Base-by-base conservation (phyloP, 30 jellyfish, hydroid and myxozoan species). In the Hydractinia symbiolongicarpus region DNA sequence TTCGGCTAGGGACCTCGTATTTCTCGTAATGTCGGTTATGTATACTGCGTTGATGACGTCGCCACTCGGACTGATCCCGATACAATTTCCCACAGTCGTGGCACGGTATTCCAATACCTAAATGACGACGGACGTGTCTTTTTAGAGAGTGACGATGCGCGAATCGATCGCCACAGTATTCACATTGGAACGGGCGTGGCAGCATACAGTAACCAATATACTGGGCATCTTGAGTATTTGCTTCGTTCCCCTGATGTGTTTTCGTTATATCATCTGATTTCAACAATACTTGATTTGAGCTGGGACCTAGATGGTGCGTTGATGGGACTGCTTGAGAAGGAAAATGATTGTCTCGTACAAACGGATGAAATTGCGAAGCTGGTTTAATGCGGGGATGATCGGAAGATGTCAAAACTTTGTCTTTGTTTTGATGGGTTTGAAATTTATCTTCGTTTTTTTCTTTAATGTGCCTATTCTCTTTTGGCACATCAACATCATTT, bases 101-200 rank as follows among this genome's bases (percentile, higher is more conserved):
- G 53, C 87, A 79, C 6, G 87, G 87, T 14, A 79, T 79, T 8
- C 87, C 87, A 52, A 79, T 79, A 14, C 87, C 87, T 3, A 79
- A 67, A 79, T 79, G 87, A 30, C 87, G 66, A 5, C 87, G 80
- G 17, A 79, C 81, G 67, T 79, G 82, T 5, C 87, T 83, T 79
- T 79, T 79, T 20, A 79, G 53, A 8, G 87, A 79, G 79, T 79
- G 87, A 21, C 87, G 85, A 79, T 79, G 87, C 19, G 87, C 87
- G 53, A 79, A 79, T 8, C 87, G 72, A 66, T 79, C 87, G 53
- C 87, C 87, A 67, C 87, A 79, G 67, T 79, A 79, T 60, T 79
- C 87, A 61, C 87, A 79, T 60, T 79, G 87, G 67, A 79, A 79
- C 49, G 87, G 87, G n/a, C 87, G 87, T 14, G 87, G 81, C 8